Conservation (phyloP, 2,888 invertebrate species). For the Apodemia zela region DNA sequence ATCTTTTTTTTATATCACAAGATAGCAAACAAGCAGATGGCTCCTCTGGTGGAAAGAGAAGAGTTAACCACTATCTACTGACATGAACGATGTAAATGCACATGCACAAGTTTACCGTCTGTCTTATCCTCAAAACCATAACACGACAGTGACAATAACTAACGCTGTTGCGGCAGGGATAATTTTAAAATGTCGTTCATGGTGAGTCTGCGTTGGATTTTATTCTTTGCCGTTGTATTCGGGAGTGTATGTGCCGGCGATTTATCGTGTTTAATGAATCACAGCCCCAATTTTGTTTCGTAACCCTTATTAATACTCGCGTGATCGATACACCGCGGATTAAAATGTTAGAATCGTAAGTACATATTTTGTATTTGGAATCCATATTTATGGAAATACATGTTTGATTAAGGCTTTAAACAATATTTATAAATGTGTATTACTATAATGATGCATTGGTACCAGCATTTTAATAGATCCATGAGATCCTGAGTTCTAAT, state of each 20-base stretch:
- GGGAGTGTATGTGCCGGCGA: constrained; percentile 45
- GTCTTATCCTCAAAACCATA: not conserved
- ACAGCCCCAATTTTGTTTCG: constrained; percentile 53
- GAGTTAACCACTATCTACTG: too few species aligned
- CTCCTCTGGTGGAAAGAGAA: too few species aligned
- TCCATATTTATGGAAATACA: not conserved
- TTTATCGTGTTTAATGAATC: constrained; percentile 67
- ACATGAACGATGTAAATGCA: too few species aligned
- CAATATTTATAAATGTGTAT: too few species aligned
- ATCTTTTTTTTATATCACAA: too few species aligned
- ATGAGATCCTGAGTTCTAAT: too few species aligned
- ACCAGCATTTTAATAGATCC: too few species aligned
- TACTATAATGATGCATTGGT: too few species aligned
- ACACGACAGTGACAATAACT: too few species aligned
- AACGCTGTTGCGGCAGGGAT: too few species aligned
- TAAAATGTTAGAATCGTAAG: constrained; percentile 22
- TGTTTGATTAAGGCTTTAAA: too few species aligned
- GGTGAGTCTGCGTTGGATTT: constrained; percentile 31
- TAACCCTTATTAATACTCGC: constrained; percentile 59
- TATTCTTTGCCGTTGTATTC: constrained; percentile 30
- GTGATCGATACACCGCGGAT: constrained; percentile 46
- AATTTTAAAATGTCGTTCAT: not conserved
- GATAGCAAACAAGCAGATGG: too few species aligned
- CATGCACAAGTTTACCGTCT: not conserved
- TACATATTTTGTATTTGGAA: constrained; percentile 19